A percentile compares a stretch with the other conserved stretches of the same genome.
These are phyloP conservation scores for Drosophila prosaltans DNA, from an alignment of 1,140 invertebrate genomes.

Conservation along the genomic window DNA sequence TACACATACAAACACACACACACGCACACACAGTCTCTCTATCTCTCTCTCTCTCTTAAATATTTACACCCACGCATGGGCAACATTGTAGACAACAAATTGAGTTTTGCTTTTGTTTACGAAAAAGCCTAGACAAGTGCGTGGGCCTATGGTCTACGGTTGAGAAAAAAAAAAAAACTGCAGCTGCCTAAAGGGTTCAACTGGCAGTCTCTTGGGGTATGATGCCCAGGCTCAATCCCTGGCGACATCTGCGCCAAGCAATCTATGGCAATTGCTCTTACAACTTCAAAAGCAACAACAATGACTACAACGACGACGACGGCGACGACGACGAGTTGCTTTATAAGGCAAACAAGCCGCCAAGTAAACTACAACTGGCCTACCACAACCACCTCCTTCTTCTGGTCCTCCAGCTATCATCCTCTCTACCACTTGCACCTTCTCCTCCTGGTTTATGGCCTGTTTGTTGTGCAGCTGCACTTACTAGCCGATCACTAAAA, in stretches of 20 bases:
- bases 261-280: constrained; percentile 46
- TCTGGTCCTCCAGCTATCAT: too few relatives aligned
- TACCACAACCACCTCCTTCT: not conserved
- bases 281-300: constrained; percentile 11
- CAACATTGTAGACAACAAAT: constrained; percentile 40
- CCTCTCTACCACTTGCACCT: constrained; percentile 16
- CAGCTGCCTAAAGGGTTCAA: constrained; percentile 58
- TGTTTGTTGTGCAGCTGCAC: constrained; percentile 49
- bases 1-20: constrained; percentile 29
- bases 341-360: constrained; percentile 68
- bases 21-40: constrained; percentile 24
- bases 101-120: constrained; percentile 61
- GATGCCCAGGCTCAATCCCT: constrained; percentile 14
- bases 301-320: constrained; percentile 16
- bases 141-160: constrained; percentile 43
- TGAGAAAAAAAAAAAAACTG: constrained; percentile 8
- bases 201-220: constrained; percentile 17
- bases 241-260: constrained; percentile 72
- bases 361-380: constrained; percentile 26
- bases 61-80: constrained; percentile 3
- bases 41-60: too few relatives aligned
- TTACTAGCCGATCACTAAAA: constrained; percentile 25
- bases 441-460: constrained; percentile 9
- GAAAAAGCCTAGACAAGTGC: constrained; percentile 63
- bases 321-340: constrained; percentile 42